Evolutionary conservation across 2,888 invertebrate species (phyloP), one percentile per base, ranked within the genome.

Genomic region (Eupithecia tripunctaria): DNA sequence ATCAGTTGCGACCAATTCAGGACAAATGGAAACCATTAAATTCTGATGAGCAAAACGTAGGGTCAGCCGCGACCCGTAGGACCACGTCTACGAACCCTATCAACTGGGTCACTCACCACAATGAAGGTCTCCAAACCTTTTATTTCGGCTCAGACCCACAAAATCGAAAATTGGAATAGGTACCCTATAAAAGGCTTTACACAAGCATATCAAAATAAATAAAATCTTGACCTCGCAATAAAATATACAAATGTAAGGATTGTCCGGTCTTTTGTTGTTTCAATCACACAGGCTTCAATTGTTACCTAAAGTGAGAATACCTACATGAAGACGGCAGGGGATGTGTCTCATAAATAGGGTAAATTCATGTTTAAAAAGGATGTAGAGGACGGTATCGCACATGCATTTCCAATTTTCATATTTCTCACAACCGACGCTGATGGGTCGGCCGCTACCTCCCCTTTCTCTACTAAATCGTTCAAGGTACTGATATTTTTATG

Each of bases 371-470:
- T 88, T 86, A 38, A 38, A 38, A 38, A 86, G 82, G 86, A 84
- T 3, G 15, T 41, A 43, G n/a, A 18, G 7, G n/a, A 43, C 84
- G 84, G 84, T 86, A 87, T 86, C 86, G 86, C 80, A 84, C 84
- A 82, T 80, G 83, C 84, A 84, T 91, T 91, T 91, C 92, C 93
- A 93, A 93, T 93, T 93, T 93, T 92, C 93, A 91, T 93, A 93
- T 93, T 92, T 93, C 89, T 87, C 88, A 29, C 29, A 2, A 18
- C 18, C 60, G 27, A 85, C 87, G 86, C 82, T 83, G 73, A 70
- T 70, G 63, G 86, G 85, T 86, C 85, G 83, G 81, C 79, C 47
- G 85, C 86, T 56, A 5, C 85, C 82, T 81, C 79, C 47, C 32
- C 69, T 64, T 84, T 85, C 86, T 86, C 86, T 86, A 87, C 86